phyloP scores from a whole-genome alignment of 2,888 invertebrate species.

The Cyrtodaria siliqua region DNA sequence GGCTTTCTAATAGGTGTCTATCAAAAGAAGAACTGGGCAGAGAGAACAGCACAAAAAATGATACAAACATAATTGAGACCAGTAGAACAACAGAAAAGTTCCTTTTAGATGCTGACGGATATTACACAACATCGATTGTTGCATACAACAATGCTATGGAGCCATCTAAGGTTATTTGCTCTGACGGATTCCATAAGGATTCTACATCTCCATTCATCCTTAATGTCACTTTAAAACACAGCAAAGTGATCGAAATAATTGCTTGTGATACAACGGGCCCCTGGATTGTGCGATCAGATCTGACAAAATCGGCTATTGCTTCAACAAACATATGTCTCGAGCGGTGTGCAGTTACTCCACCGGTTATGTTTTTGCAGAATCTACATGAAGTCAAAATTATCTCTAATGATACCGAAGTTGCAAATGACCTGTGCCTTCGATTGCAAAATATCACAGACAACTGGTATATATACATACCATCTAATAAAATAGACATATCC shows the following conservation, averaged over 20 bases:
- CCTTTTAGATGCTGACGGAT: constrained; percentile 41
- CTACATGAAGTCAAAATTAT: too few species aligned
- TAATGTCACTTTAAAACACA: constrained; percentile 48
- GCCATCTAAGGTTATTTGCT: constrained; percentile 69
- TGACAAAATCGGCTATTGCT: too few species aligned
- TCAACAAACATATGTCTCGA: too few species aligned
- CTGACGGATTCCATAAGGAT: constrained; percentile 67
- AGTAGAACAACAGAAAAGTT: constrained; percentile 5
- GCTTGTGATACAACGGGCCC: background rate
- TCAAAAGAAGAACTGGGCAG: constrained; percentile 20
- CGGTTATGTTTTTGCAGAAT: too few species aligned
- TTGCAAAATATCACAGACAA: constrained; percentile 27
- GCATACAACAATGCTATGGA: constrained; percentile 75
- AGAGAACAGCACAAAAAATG: background rate
- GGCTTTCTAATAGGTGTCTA: constrained; percentile 35
- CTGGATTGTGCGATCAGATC: background rate
- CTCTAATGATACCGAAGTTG: constrained; percentile 36
- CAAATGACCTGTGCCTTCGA: constrained; percentile 33
- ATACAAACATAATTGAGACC: background rate
- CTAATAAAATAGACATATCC: constrained; percentile 49
- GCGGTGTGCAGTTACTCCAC: too few species aligned
- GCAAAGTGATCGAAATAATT: constrained; percentile 25
- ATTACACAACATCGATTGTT: constrained; percentile 64
- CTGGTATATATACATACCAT: constrained; percentile 45
- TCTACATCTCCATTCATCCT: constrained; percentile 33